Conservation (phyloP, 2,888 invertebrate species). For the Rhingia rostrata region DNA sequence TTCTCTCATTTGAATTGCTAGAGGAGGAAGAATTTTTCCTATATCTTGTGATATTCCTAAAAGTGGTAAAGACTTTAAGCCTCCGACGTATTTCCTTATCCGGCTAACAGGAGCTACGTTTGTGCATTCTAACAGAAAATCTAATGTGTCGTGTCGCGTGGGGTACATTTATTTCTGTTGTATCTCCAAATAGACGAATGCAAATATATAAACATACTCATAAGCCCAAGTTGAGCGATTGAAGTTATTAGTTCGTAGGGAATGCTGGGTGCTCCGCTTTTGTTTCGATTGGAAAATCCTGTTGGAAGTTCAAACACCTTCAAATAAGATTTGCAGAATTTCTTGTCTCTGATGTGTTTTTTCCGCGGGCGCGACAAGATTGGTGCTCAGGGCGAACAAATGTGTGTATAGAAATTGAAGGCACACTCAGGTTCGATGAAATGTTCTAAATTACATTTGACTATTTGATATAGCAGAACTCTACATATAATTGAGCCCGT, state of each 20-base stretch:
- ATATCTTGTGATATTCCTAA: slow-evolving; percentile 30
- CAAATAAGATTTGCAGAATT: slow-evolving; percentile 5
- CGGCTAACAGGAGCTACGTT: neutral
- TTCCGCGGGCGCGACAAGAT: neutral
- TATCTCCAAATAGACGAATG: slow-evolving; percentile 36
- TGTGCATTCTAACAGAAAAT: slow-evolving; percentile 20
- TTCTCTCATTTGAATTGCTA: neutral
- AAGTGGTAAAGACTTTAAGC: slow-evolving; percentile 42
- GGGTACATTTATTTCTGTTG: slow-evolving; percentile 55
- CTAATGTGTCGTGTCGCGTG: slow-evolving; percentile 14
- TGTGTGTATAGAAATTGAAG: neutral
- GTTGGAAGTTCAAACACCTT: slow-evolving; percentile 39
- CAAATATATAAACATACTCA: slow-evolving; percentile 24
- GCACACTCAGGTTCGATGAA: too few relatives aligned
- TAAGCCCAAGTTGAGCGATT: slow-evolving; percentile 48
- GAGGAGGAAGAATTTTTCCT: slow-evolving; percentile 1
- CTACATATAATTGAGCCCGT: too few relatives aligned
- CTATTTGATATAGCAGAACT: too few relatives aligned
- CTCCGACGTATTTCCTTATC: slow-evolving; percentile 39
- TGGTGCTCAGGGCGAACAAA: neutral
- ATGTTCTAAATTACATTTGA: too few relatives aligned
- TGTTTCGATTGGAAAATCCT: slow-evolving; percentile 56
- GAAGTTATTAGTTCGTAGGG: slow-evolving; percentile 31
- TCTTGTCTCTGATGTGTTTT: slow-evolving; percentile 7
- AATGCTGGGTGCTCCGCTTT: slow-evolving; percentile 4